These are phyloP conservation scores for Myoxocephalus aenaeus DNA, from an alignment of 2,797 vertebrate species.

Conservation along the genomic window DNA sequence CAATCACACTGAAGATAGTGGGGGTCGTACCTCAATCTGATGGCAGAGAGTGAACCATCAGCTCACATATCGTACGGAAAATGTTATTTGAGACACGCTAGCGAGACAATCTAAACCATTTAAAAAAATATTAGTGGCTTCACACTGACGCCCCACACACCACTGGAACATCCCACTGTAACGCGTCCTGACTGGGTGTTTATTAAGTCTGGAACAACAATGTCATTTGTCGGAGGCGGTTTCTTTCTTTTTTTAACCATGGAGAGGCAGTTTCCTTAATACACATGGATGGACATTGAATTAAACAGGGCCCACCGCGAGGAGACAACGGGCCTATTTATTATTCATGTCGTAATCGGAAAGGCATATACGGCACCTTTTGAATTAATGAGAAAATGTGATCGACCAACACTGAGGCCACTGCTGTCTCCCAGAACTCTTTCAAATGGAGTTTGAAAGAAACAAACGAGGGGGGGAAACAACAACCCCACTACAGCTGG, in stretches of 20 bases:
- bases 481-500: constrained; percentile 41
- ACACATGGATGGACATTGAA: constrained; percentile 70
- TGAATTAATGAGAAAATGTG: constrained; percentile 84
- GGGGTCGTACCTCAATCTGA: constrained; percentile 29
- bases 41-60: constrained; percentile 21
- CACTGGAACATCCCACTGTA: constrained; percentile 44
- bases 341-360: constrained; percentile 84
- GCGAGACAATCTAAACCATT: constrained; percentile 19
- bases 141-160: not conserved
- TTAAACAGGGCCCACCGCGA: constrained; percentile 69
- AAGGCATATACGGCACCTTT: constrained; percentile 74
- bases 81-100: constrained; percentile 36
- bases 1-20: constrained; percentile 23
- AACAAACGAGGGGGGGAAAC: constrained; percentile 15
- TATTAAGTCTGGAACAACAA: constrained; percentile 73
- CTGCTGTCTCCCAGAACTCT: constrained; percentile 69
- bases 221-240: constrained; percentile 62
- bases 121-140: constrained; percentile 4
- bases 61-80: constrained; percentile 34
- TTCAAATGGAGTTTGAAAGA: constrained; percentile 82
- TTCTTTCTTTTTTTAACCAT: constrained; percentile 28
- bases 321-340: constrained; percentile 74
- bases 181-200: constrained; percentile 70
- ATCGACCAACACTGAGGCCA: constrained; percentile 75
- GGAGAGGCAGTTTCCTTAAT: constrained; percentile 69